Evolutionary conservation across 2,113 vertebrate species (phyloP), one percentile per base, ranked within the genome.

Genomic region (Nymphicus hollandicus): DNA sequence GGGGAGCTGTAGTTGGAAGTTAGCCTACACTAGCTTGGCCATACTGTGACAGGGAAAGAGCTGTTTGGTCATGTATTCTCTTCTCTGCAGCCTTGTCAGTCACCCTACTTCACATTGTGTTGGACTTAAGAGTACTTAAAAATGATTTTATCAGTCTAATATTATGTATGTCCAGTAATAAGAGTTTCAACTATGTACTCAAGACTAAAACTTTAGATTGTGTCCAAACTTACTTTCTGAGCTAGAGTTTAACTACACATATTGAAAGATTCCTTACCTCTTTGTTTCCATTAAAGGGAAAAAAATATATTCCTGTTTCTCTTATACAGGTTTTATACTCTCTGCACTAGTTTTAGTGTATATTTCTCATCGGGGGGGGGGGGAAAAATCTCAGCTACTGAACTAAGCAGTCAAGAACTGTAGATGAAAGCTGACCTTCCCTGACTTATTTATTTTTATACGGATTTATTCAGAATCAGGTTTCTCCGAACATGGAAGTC

Each of bases 191-290:
- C 43, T 9, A 31, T 43, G 52, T 65, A 37, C 11, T 88, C 16
- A 37, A 63, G 52, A 85, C 19, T 89, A 61, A 72, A 86, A 69
- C 27, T 83, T 81, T 23, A 66, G 16, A 14, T 63, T 49, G 11
- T 88, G 52, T 82, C 58, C 87, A 60, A 96, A 79, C 47, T 73
- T 71, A 44, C 47, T 63, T 94, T 90, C 76, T 72, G 49, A 96
- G 46, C 72, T 91, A 82, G 76, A 95, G 65, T 77, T 80, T 47
- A 88, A 37, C 87, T 92, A 7, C 8, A 55, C 43, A 86, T 23
- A 70, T 63, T 49, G 56, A 77, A 76, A 72, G 23, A 74, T 65
- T 93, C 91, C 43, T 93, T 91, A 46, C 4, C 2, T 81, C 6
- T 92, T 93, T 80, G 20, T 85, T 89, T 90, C 83, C 37, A 5